Evolutionary conservation across 2,888 invertebrate genomes (phyloP), one percentile per base, ranked within the genome.

Genomic region (Scaptomyza cyrtandrae): DNA sequence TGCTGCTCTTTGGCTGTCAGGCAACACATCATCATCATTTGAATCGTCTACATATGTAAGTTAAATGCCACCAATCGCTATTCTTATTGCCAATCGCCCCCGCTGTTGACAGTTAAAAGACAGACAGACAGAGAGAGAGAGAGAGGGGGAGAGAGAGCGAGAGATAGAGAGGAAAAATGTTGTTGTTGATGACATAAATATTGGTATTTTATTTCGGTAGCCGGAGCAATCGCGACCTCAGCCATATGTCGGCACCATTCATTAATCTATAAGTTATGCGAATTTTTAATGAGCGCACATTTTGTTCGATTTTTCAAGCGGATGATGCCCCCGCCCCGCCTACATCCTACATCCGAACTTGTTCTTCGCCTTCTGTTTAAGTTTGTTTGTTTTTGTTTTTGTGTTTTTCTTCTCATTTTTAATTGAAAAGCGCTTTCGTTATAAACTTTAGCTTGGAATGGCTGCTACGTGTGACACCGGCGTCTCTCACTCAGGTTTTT

Each of bases 181-280:
- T 16, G 60, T 57, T 66, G 59, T 19, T 19, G 19, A 68, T 19
- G 19, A 68, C 75, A 85, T 86, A 86, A 88, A 85, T 86, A 75
- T 88, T 10, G 59, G 65, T 78, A 82, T 88, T 86, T 89, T 88
- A 80, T 81, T 85, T 85, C 90, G 80, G 89, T 86, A 90, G 85
- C 89, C 53, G 46, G 14, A 16, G 59, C 56, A 50, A 44, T 60
- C 81, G 82, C 81, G 82, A 85, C 79, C 79, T 80, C 82, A 68
- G 29, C 52, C 52, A 63, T 52, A 69, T 78, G 72, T 84, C 85
- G 89, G 75, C 75, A 75, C 73, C 75, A 78, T 86, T 86, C 89
- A 88, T 86, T 86, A 88, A 89, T 87, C 88, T 89, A 80, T 89
- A 89, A 86, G 87, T 89, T 86, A 86, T 89, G 86, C 89, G 86